Conservation (phyloP, 2,113 vertebrate species). For the mouse (Mus musculus) region GRCm39 chr15:77776001-77776500, state of each 20-base stretch:
- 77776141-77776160: not conserved
- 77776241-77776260: not conserved
- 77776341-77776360: not conserved
- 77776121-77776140: not conserved
- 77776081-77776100: not conserved
- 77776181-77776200: not conserved
- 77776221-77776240: not conserved
- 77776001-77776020: not conserved
- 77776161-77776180: not conserved
- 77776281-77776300: not conserved
- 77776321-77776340: not conserved
- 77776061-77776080: not conserved
- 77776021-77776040: not conserved
- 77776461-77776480: not conserved
- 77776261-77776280: too few relatives aligned
- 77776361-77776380: not conserved
- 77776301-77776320: not conserved
- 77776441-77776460: not conserved
- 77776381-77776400: not conserved
- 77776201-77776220: not conserved
- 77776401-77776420: not conserved
- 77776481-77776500: not conserved
- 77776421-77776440: not conserved
- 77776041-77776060: not conserved
- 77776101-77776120: conserved; percentile 4